These are phyloP conservation scores for Stegastes partitus DNA, from an alignment of 2,113 vertebrate genomes.

Conservation along the genomic window DNA sequence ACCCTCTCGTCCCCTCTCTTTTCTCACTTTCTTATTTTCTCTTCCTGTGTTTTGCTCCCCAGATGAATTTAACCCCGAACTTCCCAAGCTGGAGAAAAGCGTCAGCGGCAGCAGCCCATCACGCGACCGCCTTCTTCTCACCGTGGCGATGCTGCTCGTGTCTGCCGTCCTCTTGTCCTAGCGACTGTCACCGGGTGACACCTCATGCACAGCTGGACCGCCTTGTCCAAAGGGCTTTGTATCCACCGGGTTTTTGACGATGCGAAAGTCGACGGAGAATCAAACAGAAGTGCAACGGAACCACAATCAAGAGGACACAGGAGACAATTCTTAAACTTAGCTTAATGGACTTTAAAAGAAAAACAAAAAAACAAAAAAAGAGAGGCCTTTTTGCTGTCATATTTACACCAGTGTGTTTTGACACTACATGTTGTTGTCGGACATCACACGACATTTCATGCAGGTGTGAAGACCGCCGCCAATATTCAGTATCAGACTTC, in stretches of 20 bases:
- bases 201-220: slow-evolving; percentile 56
- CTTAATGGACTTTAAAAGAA: slow-evolving; percentile 51
- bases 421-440: slow-evolving; percentile 57
- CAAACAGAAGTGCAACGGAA: slow-evolving; percentile 29
- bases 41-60: slow-evolving; percentile 35
- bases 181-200: slow-evolving; percentile 71
- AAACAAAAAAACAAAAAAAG: slow-evolving; percentile 63
- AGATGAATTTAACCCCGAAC: slow-evolving; percentile 94
- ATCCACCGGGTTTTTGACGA: slow-evolving; percentile 45
- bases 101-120: slow-evolving; percentile 96
- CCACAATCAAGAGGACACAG: slow-evolving; percentile 29
- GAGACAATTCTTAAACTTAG: slow-evolving; percentile 34
- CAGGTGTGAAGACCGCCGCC: slow-evolving; percentile 45
- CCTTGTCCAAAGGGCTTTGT: slow-evolving; percentile 71
- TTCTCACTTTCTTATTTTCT: slow-evolving; percentile 31
- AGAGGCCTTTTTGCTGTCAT: slow-evolving; percentile 77
- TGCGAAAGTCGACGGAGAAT: slow-evolving; percentile 31
- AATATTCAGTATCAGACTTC: slow-evolving; percentile 39
- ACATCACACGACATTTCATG: slow-evolving; percentile 46
- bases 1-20: neutral
- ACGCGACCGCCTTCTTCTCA: slow-evolving; percentile 92
- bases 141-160: slow-evolving; percentile 89
- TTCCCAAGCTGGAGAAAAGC: slow-evolving; percentile 97
- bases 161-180: slow-evolving; percentile 90
- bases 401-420: slow-evolving; percentile 52